Base-by-base conservation (phyloP, 2,888 invertebrate species). In the Stegana nigrithorax region DNA sequence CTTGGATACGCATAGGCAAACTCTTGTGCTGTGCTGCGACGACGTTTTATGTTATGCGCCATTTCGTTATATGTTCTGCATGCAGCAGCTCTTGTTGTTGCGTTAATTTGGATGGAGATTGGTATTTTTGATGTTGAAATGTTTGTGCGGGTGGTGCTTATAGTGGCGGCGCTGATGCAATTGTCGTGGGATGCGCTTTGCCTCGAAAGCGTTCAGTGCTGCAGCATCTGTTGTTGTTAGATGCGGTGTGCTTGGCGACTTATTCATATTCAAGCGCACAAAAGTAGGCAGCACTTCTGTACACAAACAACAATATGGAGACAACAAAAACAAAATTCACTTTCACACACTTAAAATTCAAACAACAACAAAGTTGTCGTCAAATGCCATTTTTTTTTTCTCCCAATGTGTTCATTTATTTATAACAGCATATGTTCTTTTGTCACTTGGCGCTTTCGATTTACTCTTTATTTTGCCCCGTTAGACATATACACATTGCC, bases 31-130 rank as follows among this genome's bases (percentile, higher is more conserved):
- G 50, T 36, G 36, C 36, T 39, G 14, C 72, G 73, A 32, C 67
- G 75, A 25, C 69, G 75, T 27, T 27, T 77, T n/a, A 75, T 63
- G 70, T 70, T 68, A 42, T 67, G 63, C 60, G 67, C 17, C 26
- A 51, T 65, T 26, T 68, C 57, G 51, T 59, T 47, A 57, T 21
- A 21, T 4, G 63, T 45, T 57, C 17, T 53, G 62, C 10, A 1
- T 47, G 29, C 27, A 8, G 26, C 8, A 21, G 42, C 14, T 50
- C 58, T 62, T 59, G 26, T 42, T n/a, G n/a, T n/a, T n/a, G n/a
- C n/a, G n/a, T n/a, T n/a, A n/a, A n/a, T n/a, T n/a, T n/a, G n/a
- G n/a, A n/a, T n/a, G n/a, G n/a, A n/a, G n/a, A n/a, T n/a, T n/a
- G n/a, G n/a, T n/a, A n/a, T n/a, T n/a, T n/a, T n/a, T n/a, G n/a